These are phyloP conservation scores for Scaptomyza pallida DNA, from an alignment of 1,140 invertebrate genomes.

Conservation along the genomic window DNA sequence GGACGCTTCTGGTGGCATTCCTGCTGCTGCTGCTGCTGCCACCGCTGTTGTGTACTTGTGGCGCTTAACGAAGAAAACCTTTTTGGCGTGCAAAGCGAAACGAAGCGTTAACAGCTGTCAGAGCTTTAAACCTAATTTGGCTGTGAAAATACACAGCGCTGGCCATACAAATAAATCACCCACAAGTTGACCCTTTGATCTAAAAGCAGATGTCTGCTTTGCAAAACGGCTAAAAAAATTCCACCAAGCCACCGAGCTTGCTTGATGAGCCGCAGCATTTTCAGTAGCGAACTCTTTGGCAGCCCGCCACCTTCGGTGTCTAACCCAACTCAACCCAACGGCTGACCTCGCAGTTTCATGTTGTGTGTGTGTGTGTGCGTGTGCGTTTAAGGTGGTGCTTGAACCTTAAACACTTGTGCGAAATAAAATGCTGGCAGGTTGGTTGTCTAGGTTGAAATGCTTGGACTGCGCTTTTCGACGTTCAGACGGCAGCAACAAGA, in stretches of 20 bases:
- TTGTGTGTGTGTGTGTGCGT: conserved; percentile 11
- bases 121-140: conserved; percentile 54
- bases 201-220: conserved; percentile 55
- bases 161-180: conserved; percentile 58
- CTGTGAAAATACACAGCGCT: conserved; percentile 15
- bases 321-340: background rate
- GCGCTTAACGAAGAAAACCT: conserved; percentile 8
- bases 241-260: conserved; percentile 25
- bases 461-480: background rate
- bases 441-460: background rate
- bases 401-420: conserved; percentile 42
- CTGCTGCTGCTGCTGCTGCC: too few species aligned
- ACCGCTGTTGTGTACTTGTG: too few species aligned
- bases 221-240: conserved; percentile 35
- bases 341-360: conserved; percentile 9
- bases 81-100: conserved; percentile 26
- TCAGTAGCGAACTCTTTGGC: background rate
- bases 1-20: background rate
- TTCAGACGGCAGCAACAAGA: background rate
- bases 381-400: too few species aligned
- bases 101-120: conserved; percentile 58
- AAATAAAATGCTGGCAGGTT: conserved; percentile 37
- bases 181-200: conserved; percentile 61
- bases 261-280: conserved; percentile 44
- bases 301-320: conserved; percentile 3